phyloP scores from a whole-genome alignment of 2,888 invertebrate genomes.

The Stramonita haemastoma region DNA sequence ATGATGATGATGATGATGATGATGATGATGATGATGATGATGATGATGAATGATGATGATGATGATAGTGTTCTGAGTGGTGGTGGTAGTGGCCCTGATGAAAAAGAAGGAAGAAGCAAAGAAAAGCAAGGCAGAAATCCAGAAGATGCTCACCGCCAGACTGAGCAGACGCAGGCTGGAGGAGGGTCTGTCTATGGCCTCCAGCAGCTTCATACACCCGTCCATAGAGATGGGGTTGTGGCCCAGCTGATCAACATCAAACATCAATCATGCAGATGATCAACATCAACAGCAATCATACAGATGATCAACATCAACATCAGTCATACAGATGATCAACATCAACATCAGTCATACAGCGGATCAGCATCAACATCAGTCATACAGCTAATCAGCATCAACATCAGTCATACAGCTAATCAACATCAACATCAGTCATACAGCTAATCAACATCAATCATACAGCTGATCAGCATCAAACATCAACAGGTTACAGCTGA shows the following conservation, averaged over 20 bases:
- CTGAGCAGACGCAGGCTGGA: constrained; percentile 62
- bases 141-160: constrained; percentile 61
- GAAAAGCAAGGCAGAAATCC: background rate
- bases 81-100: constrained; percentile 18
- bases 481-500: too few species aligned
- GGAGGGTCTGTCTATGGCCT: constrained; percentile 59
- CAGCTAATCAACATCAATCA: too few species aligned
- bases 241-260: constrained; percentile 64
- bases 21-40: constrained; percentile 35
- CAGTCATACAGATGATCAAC: too few species aligned
- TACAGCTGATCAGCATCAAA: too few species aligned
- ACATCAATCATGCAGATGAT: background rate
- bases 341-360: too few species aligned
- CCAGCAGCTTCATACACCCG: constrained; percentile 71
- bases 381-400: too few species aligned
- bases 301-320: too few species aligned
- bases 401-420: too few species aligned
- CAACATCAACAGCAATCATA: too few species aligned
- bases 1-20: constrained; percentile 38
- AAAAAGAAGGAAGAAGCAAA: background rate
- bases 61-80: background rate
- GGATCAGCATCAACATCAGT: too few species aligned
- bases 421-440: too few species aligned
- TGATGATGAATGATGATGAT: too few species aligned
- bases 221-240: constrained; percentile 75